Percentiles rank a stretch among this genome's conserved stretches.
Evolutionary conservation across 2,797 vertebrate species (phyloP).

Genomic region (Eleutherodactylus coqui): DNA sequence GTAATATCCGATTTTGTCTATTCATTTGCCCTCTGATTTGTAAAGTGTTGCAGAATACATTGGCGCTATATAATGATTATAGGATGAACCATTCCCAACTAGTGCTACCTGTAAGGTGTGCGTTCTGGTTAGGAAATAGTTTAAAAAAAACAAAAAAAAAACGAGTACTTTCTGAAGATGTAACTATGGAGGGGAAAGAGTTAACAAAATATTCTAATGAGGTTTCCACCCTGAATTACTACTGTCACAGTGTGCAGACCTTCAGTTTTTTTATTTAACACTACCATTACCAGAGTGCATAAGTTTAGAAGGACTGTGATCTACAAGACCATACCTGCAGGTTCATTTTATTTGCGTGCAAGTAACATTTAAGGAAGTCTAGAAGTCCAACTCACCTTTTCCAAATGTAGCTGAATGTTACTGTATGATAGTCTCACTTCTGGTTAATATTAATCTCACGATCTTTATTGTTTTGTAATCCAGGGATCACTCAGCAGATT

Average conservation of each 20-base stretch:
- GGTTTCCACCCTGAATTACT: not conserved
- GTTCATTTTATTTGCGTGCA: not conserved
- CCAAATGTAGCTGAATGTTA: not conserved
- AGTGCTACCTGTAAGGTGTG: not conserved
- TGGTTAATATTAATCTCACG: not conserved
- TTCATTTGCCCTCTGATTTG: too few relatives aligned
- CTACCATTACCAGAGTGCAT: not conserved
- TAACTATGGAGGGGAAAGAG: not conserved
- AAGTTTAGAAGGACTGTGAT: not conserved
- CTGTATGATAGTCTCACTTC: not conserved
- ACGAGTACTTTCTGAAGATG: not conserved
- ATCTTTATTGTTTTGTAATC: conserved; percentile 47
- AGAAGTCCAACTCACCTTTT: conserved; percentile 30
- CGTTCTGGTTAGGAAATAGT: not conserved
- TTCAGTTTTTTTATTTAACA: not conserved
- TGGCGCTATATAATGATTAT: too few relatives aligned
- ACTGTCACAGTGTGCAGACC: not conserved
- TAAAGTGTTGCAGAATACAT: too few relatives aligned
- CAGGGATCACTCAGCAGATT: conserved; percentile 26
- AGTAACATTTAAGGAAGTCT: not conserved
- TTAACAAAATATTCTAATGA: not conserved
- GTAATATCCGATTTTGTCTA: too few relatives aligned
- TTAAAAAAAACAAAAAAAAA: too few relatives aligned
- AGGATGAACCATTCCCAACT: too few relatives aligned
- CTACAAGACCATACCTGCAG: not conserved